Base-by-base conservation (phyloP, 2,113 vertebrate genomes). In the Stictonetta naevosa region DNA sequence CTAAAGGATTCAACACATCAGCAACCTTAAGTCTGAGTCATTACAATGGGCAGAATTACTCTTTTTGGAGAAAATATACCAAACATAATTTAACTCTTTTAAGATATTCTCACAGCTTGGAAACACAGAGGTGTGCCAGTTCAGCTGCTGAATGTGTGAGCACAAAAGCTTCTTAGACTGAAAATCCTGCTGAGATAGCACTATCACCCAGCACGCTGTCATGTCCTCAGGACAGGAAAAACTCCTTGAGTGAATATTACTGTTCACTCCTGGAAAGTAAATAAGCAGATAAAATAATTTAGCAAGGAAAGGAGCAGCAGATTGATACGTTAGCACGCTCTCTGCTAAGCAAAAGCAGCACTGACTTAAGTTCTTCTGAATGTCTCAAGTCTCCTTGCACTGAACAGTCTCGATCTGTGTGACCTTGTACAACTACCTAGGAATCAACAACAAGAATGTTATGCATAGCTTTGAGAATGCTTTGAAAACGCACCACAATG, bases 231-330 rank as follows among this genome's bases (percentile, higher is more conserved):
- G 58, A 91, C 33, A 79, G 86, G 93, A 95, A 73, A 83, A 40
- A 79, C 69, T 55, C n/a, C 93, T 85, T 82, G 12, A 4, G 67
- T 38, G 34, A 89, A 74, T 94, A 64, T 23, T 92, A 74, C 64
- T 79, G 11, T 36, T 44, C 36, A 38, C 18, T 17, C 36, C 81
- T 76, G 83, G 83, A 63, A 82, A 83, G 87, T 90, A 76, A 94
- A 74, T 73, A 82, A 88, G 55, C 68, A 68, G 26, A 40, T 33
- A 38, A 72, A 79, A 95, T 76, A 88, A 95, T 15, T 55, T 63
- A 77, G 77, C 88, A 88, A 84, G 73, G 90, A 95, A 93, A 68
- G 56, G 64, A 93, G 83, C 81, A 85, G 91, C 86, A 94, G 90
- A 90, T 83, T 75, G 80, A 95, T 85, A 86, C 86, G 55, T 81